A percentile compares a stretch with the other conserved stretches of the same genome.
Conservation (phyloP, 2,888 invertebrate genomes). For the Endotricha flammealis region DNA sequence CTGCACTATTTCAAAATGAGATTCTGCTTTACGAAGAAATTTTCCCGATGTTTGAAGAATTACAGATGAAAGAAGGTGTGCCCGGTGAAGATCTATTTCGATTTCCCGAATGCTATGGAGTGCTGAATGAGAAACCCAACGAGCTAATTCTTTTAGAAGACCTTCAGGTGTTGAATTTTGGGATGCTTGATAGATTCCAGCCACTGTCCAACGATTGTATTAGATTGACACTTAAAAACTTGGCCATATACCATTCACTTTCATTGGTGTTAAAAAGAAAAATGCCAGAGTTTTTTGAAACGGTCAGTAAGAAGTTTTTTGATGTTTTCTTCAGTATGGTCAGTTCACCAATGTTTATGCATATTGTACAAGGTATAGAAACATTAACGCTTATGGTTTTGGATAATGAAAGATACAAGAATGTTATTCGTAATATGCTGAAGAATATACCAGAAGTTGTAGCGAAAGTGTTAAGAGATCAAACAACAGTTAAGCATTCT, state of each 20-base stretch:
- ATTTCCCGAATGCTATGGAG: slow-evolving; percentile 2
- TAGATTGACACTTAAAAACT: slow-evolving; percentile 1
- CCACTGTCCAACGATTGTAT: neutral
- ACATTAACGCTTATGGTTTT: neutral
- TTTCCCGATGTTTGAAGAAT: neutral
- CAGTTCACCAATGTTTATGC: neutral
- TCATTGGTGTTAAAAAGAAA: slow-evolving; percentile 2
- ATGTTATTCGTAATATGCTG: neutral
- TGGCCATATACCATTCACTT: slow-evolving; percentile 6
- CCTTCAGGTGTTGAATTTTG: slow-evolving; percentile 1
- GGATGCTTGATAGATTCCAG: slow-evolving; percentile 4
- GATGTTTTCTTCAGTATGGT: neutral
- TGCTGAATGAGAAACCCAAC: neutral
- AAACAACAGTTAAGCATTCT: neutral
- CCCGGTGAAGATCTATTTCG: neutral
- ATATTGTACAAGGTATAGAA: neutral
- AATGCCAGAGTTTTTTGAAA: neutral
- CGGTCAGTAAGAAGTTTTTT: neutral
- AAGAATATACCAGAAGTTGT: neutral
- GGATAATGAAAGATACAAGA: slow-evolving; percentile 1
- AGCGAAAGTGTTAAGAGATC: neutral
- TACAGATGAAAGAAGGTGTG: neutral
- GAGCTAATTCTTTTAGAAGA: slow-evolving; percentile 11
- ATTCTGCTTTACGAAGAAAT: slow-evolving; percentile 2
- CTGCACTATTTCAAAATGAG: slow-evolving; percentile 2